phyloP scores from a whole-genome alignment of 2,113 vertebrate species.

The Cottus gobio region DNA sequence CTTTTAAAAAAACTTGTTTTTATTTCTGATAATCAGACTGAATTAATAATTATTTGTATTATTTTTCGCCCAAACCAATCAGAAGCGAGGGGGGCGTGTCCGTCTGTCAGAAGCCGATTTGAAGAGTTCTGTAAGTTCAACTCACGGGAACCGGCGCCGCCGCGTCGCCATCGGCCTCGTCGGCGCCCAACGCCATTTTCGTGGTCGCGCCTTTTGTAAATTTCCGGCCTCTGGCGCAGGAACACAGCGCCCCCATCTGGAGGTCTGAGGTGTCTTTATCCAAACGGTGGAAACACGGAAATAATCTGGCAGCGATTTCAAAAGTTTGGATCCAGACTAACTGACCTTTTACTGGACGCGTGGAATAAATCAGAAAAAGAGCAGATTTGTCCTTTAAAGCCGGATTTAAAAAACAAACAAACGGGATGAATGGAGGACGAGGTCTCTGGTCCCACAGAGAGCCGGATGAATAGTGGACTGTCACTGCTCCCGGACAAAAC shows the following conservation, averaged over 20 bases:
- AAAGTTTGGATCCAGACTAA: neutral
- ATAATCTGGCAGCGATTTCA: constrained; percentile 6
- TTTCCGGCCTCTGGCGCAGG: constrained; percentile 13
- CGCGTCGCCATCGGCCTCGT: neutral
- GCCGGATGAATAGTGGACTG: constrained; percentile 50
- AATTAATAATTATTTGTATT: too few relatives aligned
- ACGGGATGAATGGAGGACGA: constrained; percentile 17
- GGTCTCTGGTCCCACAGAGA: constrained; percentile 46
- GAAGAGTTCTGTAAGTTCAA: neutral
- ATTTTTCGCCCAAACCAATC: neutral
- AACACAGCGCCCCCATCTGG: constrained; percentile 47
- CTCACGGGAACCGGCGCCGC: neutral
- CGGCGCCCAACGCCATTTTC: neutral
- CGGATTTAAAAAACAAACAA: neutral
- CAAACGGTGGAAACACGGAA: neutral
- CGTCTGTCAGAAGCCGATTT: neutral
- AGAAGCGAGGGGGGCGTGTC: neutral
- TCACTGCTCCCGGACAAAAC: constrained; percentile 55
- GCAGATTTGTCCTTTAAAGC: neutral
- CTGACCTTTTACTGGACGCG: neutral
- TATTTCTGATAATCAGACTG: too few relatives aligned
- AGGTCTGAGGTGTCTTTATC: constrained; percentile 23
- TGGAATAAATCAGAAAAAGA: neutral
- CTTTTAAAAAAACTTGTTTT: too few relatives aligned
- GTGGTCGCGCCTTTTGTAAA: neutral